Percentiles rank a stretch among this genome's conserved stretches.
These are phyloP conservation scores for Caenorhabditis parvicauda DNA, from an alignment of 2,888 invertebrate genomes.

Conservation along the genomic window DNA sequence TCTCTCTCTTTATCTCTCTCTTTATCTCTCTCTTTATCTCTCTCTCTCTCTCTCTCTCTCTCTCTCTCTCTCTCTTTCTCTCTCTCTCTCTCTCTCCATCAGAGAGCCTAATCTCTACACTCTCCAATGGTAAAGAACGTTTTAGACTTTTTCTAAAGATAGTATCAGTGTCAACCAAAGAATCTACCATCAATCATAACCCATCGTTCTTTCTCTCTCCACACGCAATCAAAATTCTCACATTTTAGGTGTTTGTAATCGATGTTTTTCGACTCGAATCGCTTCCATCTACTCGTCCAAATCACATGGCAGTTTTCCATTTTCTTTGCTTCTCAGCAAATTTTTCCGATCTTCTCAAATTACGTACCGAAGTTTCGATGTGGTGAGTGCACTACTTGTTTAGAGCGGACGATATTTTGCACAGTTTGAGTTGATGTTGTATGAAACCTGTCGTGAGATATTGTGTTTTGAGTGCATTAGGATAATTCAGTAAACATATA, in stretches of 20 bases:
- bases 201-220: background rate
- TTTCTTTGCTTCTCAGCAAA: conserved; percentile 57
- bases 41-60: conserved; percentile 7
- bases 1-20: conserved; percentile 1
- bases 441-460: no score
- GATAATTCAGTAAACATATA: no score
- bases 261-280: conserved; percentile 58
- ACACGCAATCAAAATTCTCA: conserved; percentile 4
- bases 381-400: conserved; percentile 16
- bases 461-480: no score
- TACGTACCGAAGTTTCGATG: conserved; percentile 50
- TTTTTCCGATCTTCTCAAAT: conserved; percentile 59
- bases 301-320: conserved; percentile 61
- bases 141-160: background rate
- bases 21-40: conserved; percentile 3
- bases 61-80: conserved; percentile 6
- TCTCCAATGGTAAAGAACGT: background rate
- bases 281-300: conserved; percentile 57
- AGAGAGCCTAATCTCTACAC: no score
- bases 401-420: background rate
- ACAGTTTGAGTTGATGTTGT: no score
- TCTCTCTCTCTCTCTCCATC: conserved; percentile 3
- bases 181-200: background rate
- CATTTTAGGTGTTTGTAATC: no score
- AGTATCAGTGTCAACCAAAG: no score